Base-by-base conservation (phyloP, 2,888 invertebrate genomes). In the Cheilosia grossa region DNA sequence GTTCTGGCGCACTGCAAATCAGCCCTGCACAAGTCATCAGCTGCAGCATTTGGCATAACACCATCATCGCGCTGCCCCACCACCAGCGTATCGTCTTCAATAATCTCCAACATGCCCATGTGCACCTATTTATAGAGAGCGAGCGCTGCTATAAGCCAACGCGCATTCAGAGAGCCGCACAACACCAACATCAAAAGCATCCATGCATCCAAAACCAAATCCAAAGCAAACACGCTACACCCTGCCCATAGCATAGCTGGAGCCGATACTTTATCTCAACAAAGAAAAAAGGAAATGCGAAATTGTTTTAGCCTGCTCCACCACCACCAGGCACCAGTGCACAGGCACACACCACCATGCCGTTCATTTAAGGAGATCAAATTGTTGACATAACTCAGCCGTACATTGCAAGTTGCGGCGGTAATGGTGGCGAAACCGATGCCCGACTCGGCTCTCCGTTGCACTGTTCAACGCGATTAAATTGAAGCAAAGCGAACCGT, bases 321-420 rank as follows among this genome's bases (percentile, higher is more conserved):
- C 24, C 81, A 51, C 51, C 58, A 24, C 37, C 24, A n/a, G n/a
- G n/a, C n/a, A 21, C 19, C 72, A 21, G 30, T 21, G 4, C 30
- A 21, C 21, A 13, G n/a, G 4, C 30, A 21, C 21, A 13, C 3
- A 30, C 1, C 33, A 61, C 24, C 61, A 58, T 10, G 10, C 56
- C 44, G 49, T 58, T 53, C 69, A 42, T 59, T 61, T 78, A 40
- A 59, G 69, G 64, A 83, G 74, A 83, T 83, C 80, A 83, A 83
- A 83, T 83, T 83, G 80, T 83, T 83, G 83, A 83, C 80, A 83
- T 83, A 83, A 83, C 83, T 83, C 80, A 83, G 63, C 73, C 82
- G 63, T 66, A 61, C 53, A 53, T 83, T 69, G 74, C 40, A 27
- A 21, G 40, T 40, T 17, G 33, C 17, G 30, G 40, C 49, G 19